Percentiles rank a stretch among this genome's conserved stretches.
phyloP scores from a whole-genome alignment of 1,140 invertebrate species.

The Cydia strobilella region DNA sequence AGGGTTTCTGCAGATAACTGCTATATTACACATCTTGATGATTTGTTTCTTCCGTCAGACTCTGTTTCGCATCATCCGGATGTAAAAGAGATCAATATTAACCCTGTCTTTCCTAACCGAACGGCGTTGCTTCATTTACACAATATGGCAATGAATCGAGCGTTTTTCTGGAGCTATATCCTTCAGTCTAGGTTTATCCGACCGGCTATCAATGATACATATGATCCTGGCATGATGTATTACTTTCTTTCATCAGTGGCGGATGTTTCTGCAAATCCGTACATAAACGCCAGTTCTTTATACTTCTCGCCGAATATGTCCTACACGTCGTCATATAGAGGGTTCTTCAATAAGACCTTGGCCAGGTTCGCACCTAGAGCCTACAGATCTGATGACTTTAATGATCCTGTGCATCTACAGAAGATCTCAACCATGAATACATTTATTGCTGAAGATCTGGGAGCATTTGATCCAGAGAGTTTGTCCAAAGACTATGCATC shows the following conservation, averaged over 20 bases:
- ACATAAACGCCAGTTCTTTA: conserved; percentile 95
- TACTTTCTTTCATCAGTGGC: conserved; percentile 97
- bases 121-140: conserved; percentile 96
- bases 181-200: conserved; percentile 94
- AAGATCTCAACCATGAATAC: conserved; percentile 95
- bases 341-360: conserved; percentile 98
- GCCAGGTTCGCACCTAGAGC: conserved; percentile 97
- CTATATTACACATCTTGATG: conserved; percentile 89
- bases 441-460: conserved; percentile 90
- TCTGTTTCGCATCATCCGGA: conserved; percentile 95
- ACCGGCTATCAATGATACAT: conserved; percentile 93
- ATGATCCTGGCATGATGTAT: conserved; percentile 99
- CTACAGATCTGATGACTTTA: conserved; percentile 95
- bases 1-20: conserved; percentile 93
- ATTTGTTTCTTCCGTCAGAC: conserved; percentile 91
- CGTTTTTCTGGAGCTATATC: conserved; percentile 98
- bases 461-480: conserved; percentile 87
- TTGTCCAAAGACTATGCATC: conserved; percentile 93
- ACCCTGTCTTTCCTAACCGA: conserved; percentile 97
- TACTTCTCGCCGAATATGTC: conserved; percentile 97
- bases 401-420: conserved; percentile 95
- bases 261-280: conserved; percentile 95
- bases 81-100: conserved; percentile 96
- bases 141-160: conserved; percentile 96
- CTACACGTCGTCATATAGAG: conserved; percentile 96